These are phyloP conservation scores for Apis cerana DNA, from an alignment of 1,140 invertebrate genomes.

Conservation along the genomic window DNA sequence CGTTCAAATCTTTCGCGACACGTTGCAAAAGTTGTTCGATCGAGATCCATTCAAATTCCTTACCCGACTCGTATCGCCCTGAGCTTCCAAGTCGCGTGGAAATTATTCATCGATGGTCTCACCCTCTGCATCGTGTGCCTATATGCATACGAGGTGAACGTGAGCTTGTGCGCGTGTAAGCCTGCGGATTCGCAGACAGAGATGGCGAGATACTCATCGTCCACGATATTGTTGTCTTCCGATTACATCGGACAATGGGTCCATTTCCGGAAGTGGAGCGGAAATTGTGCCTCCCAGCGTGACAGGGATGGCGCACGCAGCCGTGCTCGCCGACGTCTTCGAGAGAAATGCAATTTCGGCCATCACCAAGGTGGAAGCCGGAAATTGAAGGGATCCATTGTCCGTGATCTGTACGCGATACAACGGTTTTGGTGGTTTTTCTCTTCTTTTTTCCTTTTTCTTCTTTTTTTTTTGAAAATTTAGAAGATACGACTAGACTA, in stretches of 20 bases:
- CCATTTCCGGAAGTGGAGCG: conserved; percentile 65
- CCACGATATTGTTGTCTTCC: conserved; percentile 68
- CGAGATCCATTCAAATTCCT: not conserved
- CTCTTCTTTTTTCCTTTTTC: too few species aligned
- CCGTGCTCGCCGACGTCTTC: conserved; percentile 45
- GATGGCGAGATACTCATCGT: conserved; percentile 44
- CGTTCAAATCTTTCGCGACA: not conserved
- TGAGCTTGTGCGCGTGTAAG: not conserved
- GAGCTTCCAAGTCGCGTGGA: not conserved
- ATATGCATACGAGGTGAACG: conserved; percentile 5
- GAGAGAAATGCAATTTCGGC: conserved; percentile 52
- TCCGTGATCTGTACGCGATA: conserved; percentile 1
- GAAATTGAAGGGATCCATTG: conserved; percentile 59
- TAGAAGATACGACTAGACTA: too few species aligned
- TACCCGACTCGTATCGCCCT: not conserved
- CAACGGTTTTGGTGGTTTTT: not conserved
- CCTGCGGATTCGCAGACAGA: conserved; percentile 4
- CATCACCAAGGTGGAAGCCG: conserved; percentile 53
- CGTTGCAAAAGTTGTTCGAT: not conserved
- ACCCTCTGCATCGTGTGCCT: conserved; percentile 14
- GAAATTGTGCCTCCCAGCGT: conserved; percentile 61
- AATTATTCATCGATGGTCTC: conserved; percentile 40
- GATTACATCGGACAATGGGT: conserved; percentile 66
- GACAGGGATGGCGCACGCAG: conserved; percentile 30
- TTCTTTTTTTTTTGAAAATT: not conserved